Conservation (phyloP, 1,140 invertebrate species). For the Sycophaga agraensis region DNA sequence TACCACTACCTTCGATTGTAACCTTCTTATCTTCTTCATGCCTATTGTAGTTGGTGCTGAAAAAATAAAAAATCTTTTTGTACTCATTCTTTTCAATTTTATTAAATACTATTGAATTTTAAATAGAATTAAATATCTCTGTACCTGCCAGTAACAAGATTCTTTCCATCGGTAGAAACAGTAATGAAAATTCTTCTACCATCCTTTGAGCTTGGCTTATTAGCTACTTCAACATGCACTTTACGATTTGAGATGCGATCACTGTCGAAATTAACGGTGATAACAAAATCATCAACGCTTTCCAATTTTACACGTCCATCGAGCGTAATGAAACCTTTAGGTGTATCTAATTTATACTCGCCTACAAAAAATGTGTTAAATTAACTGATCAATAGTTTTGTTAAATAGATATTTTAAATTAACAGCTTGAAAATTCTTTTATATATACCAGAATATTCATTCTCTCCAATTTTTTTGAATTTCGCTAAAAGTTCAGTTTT, state of each 20-base stretch:
- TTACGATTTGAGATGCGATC: conserved; percentile 68
- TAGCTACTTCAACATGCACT: conserved; percentile 64
- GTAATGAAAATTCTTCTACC: conserved; percentile 65
- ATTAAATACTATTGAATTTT: not conserved
- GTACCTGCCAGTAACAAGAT: conserved; percentile 69
- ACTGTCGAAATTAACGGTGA: conserved; percentile 67
- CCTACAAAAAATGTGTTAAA: conserved; percentile 36
- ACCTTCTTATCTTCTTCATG: conserved; percentile 64
- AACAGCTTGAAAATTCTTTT: not conserved
- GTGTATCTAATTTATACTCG: conserved; percentile 45
- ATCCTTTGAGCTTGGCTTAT: conserved; percentile 60
- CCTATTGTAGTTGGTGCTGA: conserved; percentile 66
- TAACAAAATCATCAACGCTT: conserved; percentile 66
- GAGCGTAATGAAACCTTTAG: conserved; percentile 47
- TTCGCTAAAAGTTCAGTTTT: conserved; percentile 60
- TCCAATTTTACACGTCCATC: conserved; percentile 61
- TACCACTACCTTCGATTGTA: conserved; percentile 71
- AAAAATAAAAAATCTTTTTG: conserved; percentile 19
- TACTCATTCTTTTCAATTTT: not conserved
- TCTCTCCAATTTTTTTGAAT: conserved; percentile 57
- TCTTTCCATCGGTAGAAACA: conserved; percentile 65
- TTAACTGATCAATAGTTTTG: not conserved
- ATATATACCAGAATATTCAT: conserved; percentile 58
- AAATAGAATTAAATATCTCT: not conserved
- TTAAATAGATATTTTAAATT: not conserved